Evolutionary conservation across 2,113 vertebrate genomes (phyloP), one percentile per base, ranked within the genome.

Genomic region (Hydrolagus affinis): DNA sequence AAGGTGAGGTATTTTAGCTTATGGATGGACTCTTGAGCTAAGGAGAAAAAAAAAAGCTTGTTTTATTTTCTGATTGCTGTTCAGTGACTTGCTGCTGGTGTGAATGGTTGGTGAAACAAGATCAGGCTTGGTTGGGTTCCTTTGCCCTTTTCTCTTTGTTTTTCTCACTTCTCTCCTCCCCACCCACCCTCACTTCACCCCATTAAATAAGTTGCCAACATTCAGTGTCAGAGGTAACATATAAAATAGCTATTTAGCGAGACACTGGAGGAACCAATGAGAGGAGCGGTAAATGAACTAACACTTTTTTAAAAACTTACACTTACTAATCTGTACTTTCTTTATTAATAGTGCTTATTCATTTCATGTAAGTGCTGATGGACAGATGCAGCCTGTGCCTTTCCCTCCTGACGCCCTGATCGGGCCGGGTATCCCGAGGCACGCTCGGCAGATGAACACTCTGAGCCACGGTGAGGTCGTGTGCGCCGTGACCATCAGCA

Each of bases 371-470:
- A 95, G 92, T 14, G 94, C 94, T 11, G 94, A 95, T 9, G 94
- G 94, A 21, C 94, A 95, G 90, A 95, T 95, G 94, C 94, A 95
- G 87, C 94, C 94, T 0, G 94, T 95, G 73, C 94, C 94, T 32
- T 95, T 95, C 64, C 94, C 94, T 87, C 94, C 94, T 0, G 94
- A 95, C 3, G 94, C 94, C 80, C 94, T 95, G 86, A 95, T 95
- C 0, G 94, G 94, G 15, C 94, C 94, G 0, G 94, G 94, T 75
- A 95, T 95, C 86, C 94, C 94, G 87, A 92, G 94, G 28, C 94
- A 95, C 2, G 94, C 94, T 64, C 94, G 93, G 8, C 94, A 95
- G 90, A 94, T 95, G 91, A 95, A 94, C 88, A 94, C 94, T 11
- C 89, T 95, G 86, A 95, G 92, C 89, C 94, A 95, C 0, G 94